A percentile compares a stretch with the other conserved stretches of the same genome.
These are phyloP conservation scores for Pangasianodon hypophthalmus DNA, from an alignment of 2,113 vertebrate species.

Conservation along the genomic window DNA sequence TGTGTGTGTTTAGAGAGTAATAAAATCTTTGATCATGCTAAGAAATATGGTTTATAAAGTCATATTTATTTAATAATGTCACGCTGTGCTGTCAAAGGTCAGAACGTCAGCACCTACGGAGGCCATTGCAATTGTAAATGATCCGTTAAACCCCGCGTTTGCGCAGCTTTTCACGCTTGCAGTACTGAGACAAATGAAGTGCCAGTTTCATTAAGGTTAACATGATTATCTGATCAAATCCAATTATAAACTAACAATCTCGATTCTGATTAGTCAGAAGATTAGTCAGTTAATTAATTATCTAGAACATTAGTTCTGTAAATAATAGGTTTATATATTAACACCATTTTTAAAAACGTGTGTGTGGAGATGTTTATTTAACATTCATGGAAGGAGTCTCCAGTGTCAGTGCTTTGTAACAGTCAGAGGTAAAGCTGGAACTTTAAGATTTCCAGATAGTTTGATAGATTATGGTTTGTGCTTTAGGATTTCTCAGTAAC, in stretches of 20 bases:
- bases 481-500: too few species aligned
- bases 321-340: background rate
- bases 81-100: background rate
- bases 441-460: too few species aligned
- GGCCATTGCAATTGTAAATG: background rate
- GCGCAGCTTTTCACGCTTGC: background rate
- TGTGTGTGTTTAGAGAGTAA: background rate
- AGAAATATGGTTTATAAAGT: background rate
- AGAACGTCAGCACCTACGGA: background rate
- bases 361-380: background rate
- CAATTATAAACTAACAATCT: background rate
- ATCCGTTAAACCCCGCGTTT: background rate
- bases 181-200: background rate
- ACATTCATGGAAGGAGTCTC: background rate
- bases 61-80: constrained; percentile 2
- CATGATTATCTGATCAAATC: background rate
- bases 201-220: background rate
- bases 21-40: background rate
- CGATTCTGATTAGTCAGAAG: background rate
- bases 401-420: too few species aligned
- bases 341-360: background rate
- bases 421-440: too few species aligned
- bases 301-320: background rate
- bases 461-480: too few species aligned
- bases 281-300: background rate